Percentiles rank a stretch among this genome's conserved stretches.
These are phyloP conservation scores for Apogon talboti DNA, from an alignment of 2,797 vertebrate species.

Conservation along the genomic window DNA sequence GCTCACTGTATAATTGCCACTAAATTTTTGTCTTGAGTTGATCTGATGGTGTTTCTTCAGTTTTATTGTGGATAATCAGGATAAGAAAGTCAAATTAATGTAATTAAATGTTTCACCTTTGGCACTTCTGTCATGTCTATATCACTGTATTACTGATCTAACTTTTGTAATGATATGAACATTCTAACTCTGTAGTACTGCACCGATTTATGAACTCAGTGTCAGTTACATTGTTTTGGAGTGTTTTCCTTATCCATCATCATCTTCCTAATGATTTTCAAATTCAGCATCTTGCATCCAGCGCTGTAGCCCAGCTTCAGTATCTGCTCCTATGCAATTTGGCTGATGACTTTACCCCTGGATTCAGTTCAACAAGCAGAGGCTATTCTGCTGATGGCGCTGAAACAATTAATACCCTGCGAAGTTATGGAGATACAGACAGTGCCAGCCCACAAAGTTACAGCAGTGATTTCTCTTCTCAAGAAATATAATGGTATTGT, in stretches of 20 bases:
- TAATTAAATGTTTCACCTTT: background rate
- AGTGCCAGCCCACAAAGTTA: constrained; percentile 55
- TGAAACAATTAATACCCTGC: constrained; percentile 84
- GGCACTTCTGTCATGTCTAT: background rate
- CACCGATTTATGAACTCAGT: constrained; percentile 2
- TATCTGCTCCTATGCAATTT: constrained; percentile 76
- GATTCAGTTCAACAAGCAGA: constrained; percentile 78
- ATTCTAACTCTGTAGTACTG: background rate
- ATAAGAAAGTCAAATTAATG: constrained; percentile 7
- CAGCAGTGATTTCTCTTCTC: constrained; percentile 44
- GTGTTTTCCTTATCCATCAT: constrained; percentile 24
- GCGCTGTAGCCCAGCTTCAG: constrained; percentile 40
- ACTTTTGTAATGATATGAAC: background rate
- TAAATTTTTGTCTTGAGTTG: constrained; percentile 6
- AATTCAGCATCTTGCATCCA: constrained; percentile 40
- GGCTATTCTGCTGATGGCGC: constrained; percentile 80
- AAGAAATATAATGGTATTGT: constrained; percentile 50
- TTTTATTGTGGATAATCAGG: background rate
- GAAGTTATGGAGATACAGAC: constrained; percentile 79
- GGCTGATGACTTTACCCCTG: constrained; percentile 81
- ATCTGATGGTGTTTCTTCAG: constrained; percentile 1
- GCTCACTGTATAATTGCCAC: constrained; percentile 16
- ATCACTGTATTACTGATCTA: constrained; percentile 8
- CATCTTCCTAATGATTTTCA: constrained; percentile 34
- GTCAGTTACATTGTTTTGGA: constrained; percentile 38